These are phyloP conservation scores for Halictus quadricinctus DNA, from an alignment of 2,888 invertebrate genomes.

Conservation along the genomic window DNA sequence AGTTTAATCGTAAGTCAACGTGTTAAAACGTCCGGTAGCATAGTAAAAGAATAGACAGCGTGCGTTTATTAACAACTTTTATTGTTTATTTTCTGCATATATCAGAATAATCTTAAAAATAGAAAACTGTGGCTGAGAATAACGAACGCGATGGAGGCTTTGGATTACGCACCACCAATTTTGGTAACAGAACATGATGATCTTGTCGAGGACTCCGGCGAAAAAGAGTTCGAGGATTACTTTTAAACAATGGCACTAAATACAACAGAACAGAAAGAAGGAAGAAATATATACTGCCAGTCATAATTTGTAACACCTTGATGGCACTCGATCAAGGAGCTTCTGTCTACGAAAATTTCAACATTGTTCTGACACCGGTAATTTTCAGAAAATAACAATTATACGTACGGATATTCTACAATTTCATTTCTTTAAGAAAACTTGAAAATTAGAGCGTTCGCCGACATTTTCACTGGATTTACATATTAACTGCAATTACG, in stretches of 20 bases:
- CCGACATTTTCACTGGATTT: not conserved
- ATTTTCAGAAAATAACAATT: not conserved
- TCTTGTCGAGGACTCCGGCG: slow-evolving; percentile 39
- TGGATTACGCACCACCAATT: slow-evolving; percentile 68
- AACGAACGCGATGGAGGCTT: slow-evolving; percentile 70
- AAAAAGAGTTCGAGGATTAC: slow-evolving; percentile 41
- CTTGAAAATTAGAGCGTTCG: not conserved
- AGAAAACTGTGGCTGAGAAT: slow-evolving; percentile 74
- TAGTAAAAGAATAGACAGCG: slow-evolving; percentile 30
- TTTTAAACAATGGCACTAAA: slow-evolving; percentile 43
- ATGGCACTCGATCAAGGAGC: slow-evolving; percentile 31
- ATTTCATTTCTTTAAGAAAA: not conserved
- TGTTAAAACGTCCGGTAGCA: not conserved
- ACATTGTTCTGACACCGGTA: not conserved
- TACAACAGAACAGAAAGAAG: not conserved
- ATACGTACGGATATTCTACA: not conserved
- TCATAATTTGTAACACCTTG: not conserved
- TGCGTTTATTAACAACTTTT: slow-evolving; percentile 69
- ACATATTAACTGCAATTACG: not conserved
- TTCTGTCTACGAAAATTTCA: not conserved
- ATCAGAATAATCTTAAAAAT: slow-evolving; percentile 74
- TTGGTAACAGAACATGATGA: slow-evolving; percentile 50
- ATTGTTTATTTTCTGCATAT: slow-evolving; percentile 62
- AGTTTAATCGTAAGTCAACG: not conserved
- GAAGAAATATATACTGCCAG: not conserved